Evolutionary conservation across 2,797 vertebrate genomes (phyloP).

Genomic region (Menidia menidia): DNA sequence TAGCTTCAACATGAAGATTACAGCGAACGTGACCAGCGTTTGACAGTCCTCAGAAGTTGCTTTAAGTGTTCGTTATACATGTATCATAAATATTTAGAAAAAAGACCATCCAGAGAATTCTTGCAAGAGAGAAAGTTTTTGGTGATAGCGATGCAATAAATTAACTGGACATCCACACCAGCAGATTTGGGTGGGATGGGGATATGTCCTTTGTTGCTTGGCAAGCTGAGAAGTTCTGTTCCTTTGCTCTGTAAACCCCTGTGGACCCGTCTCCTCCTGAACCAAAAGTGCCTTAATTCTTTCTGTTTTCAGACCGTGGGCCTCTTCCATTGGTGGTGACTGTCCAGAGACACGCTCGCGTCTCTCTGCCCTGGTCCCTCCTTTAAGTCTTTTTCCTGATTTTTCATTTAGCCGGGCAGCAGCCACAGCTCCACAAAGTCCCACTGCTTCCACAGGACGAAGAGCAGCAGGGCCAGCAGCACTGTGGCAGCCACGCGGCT

Average conservation of each 20-base stretch:
- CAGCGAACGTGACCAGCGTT: slow-evolving; percentile 51
- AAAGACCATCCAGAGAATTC: slow-evolving; percentile 54
- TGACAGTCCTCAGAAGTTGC: slow-evolving; percentile 46
- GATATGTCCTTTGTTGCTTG: slow-evolving; percentile 45
- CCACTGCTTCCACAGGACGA: slow-evolving; percentile 98
- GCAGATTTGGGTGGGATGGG: slow-evolving; percentile 43
- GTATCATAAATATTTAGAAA: slow-evolving; percentile 67
- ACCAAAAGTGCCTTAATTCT: slow-evolving; percentile 30
- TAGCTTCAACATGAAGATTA: slow-evolving; percentile 74
- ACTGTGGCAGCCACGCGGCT: slow-evolving; percentile 89
- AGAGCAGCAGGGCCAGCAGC: slow-evolving; percentile 89
- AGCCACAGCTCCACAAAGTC: slow-evolving; percentile 91
- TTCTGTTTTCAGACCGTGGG: slow-evolving; percentile 35
- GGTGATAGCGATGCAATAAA: slow-evolving; percentile 63
- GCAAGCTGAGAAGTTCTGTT: slow-evolving; percentile 47
- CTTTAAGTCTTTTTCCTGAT: background rate
- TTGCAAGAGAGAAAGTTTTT: slow-evolving; percentile 55
- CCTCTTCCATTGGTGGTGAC: slow-evolving; percentile 22
- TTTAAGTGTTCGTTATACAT: slow-evolving; percentile 39
- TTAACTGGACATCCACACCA: slow-evolving; percentile 53
- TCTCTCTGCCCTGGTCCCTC: slow-evolving; percentile 17
- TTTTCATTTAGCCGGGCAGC: slow-evolving; percentile 87
- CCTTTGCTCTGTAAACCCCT: slow-evolving; percentile 34
- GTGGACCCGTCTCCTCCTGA: slow-evolving; percentile 17
- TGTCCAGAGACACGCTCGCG: slow-evolving; percentile 16